A percentile compares a stretch with the other conserved stretches of the same genome.
phyloP scores from a whole-genome alignment of 1,140 invertebrate species.

The Laupala kohalensis region DNA sequence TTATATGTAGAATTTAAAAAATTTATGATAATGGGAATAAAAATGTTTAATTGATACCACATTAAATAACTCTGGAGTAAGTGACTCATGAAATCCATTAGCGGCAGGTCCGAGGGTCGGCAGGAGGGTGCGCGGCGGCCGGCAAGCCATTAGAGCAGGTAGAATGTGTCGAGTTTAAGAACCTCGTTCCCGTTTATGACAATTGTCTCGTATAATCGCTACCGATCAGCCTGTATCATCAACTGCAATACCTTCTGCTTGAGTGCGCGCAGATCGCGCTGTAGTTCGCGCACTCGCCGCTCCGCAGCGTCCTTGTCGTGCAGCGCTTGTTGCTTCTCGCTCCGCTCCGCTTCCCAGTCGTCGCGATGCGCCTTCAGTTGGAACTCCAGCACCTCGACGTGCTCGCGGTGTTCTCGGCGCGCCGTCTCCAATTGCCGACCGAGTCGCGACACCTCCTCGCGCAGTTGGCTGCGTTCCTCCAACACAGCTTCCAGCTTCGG shows the following conservation, averaged over 20 bases:
- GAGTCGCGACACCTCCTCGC: constrained; percentile 4
- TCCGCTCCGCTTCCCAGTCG: constrained; percentile 23
- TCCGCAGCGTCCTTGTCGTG: constrained; percentile 16
- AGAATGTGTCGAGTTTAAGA: too few relatives aligned
- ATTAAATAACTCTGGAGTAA: too few relatives aligned
- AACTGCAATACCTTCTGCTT: constrained; percentile 10
- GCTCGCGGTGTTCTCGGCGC: constrained; percentile 16
- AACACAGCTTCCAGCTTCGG: background rate
- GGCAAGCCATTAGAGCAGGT: too few relatives aligned
- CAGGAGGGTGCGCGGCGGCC: too few relatives aligned
- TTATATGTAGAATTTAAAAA: too few relatives aligned
- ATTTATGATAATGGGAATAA: too few relatives aligned
- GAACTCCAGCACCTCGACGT: constrained; percentile 16
- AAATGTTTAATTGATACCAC: too few relatives aligned
- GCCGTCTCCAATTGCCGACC: background rate
- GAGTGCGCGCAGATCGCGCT: constrained; percentile 6
- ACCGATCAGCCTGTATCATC: too few relatives aligned
- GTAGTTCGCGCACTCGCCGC: constrained; percentile 1
- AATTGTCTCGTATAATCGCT: too few relatives aligned
- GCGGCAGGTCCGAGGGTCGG: too few relatives aligned
- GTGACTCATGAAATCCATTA: too few relatives aligned
- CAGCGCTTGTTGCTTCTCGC: constrained; percentile 20
- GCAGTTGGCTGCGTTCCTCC: background rate
- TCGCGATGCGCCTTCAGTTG: constrained; percentile 21
- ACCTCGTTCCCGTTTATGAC: too few relatives aligned